A percentile compares a stretch with the other conserved stretches of the same genome.
phyloP scores from a whole-genome alignment of 2,797 vertebrate species.

The Streptopelia turtur region DNA sequence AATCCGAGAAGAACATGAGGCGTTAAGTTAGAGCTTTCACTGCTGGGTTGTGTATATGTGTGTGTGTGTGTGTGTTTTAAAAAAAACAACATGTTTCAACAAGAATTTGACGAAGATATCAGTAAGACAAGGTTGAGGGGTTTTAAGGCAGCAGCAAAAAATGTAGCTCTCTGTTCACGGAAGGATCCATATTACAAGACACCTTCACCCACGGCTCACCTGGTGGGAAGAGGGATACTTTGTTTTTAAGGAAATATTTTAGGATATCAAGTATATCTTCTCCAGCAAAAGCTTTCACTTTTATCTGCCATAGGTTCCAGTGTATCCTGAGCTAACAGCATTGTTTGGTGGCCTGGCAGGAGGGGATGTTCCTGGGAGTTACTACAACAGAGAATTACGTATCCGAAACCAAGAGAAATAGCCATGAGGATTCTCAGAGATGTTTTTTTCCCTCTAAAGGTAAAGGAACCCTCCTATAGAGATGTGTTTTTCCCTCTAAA shows the following conservation, averaged over 20 bases:
- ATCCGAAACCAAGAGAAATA: background rate
- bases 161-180: background rate
- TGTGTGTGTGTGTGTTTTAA: background rate
- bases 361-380: background rate
- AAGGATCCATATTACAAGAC: background rate
- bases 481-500: too few species aligned
- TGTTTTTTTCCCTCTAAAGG: background rate
- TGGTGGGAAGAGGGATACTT: background rate
- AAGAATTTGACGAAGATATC: slow-evolving; percentile 75
- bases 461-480: background rate
- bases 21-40: slow-evolving; percentile 80
- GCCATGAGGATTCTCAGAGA: background rate
- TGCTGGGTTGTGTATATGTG: slow-evolving; percentile 27
- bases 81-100: slow-evolving; percentile 57
- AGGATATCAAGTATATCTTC: background rate
- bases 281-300: background rate
- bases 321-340: background rate
- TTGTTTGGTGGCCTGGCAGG: background rate
- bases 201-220: background rate
- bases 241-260: background rate
- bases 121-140: background rate
- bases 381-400: background rate
- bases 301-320: background rate
- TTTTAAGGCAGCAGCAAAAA: background rate
- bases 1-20: slow-evolving; percentile 82